Percentiles rank a stretch among this genome's conserved stretches.
Conservation (phyloP, 2,888 invertebrate species). For the Chaitophorus viminalis region DNA sequence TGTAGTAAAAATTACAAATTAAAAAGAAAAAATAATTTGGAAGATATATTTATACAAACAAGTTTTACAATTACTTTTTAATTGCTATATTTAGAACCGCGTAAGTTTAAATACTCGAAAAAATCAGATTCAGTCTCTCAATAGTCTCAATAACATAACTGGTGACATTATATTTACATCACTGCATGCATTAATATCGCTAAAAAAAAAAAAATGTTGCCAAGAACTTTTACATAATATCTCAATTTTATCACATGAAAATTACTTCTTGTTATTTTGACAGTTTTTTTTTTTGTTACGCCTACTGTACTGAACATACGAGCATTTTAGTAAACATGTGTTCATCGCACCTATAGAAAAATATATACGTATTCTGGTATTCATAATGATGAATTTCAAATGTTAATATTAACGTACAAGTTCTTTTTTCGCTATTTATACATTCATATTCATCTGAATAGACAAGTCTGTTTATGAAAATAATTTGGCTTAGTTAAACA, state of each 20-base stretch:
- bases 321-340: no score
- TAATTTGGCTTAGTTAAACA: slow-evolving; percentile 5
- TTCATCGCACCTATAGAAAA: no score
- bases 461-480: not conserved
- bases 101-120: not conserved
- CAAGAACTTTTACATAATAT: no score
- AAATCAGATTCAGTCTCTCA: not conserved
- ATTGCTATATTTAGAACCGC: not conserved
- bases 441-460: not conserved
- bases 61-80: not conserved
- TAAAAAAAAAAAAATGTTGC: no score
- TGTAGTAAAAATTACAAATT: not conserved
- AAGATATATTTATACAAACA: not conserved
- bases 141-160: no score
- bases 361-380: no score
- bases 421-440: not conserved
- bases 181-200: no score
- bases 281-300: no score
- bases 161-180: no score
- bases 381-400: not conserved
- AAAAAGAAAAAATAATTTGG: not conserved
- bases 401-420: not conserved
- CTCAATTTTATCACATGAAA: no score
- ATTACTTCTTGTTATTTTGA: no score
- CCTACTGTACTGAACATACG: no score